Conservation (phyloP, 2,888 invertebrate genomes). For the Eumerus sabulonum region DNA sequence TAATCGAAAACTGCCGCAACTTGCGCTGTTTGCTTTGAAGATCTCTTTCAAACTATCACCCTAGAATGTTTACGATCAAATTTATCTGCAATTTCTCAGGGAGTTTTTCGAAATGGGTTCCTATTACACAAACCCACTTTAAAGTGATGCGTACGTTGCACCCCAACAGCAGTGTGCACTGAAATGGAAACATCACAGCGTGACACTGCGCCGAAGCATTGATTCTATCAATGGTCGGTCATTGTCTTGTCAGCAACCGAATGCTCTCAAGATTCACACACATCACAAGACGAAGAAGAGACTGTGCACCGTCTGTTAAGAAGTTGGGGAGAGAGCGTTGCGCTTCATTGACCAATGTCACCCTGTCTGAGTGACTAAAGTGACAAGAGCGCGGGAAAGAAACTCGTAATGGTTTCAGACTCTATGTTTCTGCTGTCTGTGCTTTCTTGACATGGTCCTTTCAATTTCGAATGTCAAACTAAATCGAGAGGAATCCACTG, state of each 20-base stretch:
- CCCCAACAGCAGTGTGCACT: constrained; percentile 51
- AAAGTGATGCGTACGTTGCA: constrained; percentile 19
- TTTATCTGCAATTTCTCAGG: no score
- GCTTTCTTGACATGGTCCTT: constrained; percentile 14
- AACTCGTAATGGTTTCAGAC: no score
- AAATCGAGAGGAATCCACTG: constrained; percentile 26
- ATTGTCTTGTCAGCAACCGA: constrained; percentile 38
- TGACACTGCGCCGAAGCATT: constrained; percentile 52
- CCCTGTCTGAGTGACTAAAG: neutral
- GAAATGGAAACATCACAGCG: constrained; percentile 62
- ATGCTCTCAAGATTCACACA: no score
- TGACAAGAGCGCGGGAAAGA: neutral
- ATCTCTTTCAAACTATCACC: no score
- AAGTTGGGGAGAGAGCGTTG: constrained; percentile 42
- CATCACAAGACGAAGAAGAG: no score
- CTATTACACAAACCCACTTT: constrained; percentile 35
- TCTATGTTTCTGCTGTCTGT: no score
- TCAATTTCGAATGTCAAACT: constrained; percentile 33
- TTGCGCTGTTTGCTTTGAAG: no score
- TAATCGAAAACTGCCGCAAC: no score
- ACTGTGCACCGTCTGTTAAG: no score
- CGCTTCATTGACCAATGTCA: constrained; percentile 57
- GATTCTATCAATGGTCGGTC: constrained; percentile 57
- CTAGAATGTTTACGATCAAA: no score
- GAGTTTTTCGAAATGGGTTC: constrained; percentile 16